Percentiles rank a stretch among this genome's conserved stretches.
phyloP scores from a whole-genome alignment of 2,888 invertebrate species.

The Muschampia plurimacula region DNA sequence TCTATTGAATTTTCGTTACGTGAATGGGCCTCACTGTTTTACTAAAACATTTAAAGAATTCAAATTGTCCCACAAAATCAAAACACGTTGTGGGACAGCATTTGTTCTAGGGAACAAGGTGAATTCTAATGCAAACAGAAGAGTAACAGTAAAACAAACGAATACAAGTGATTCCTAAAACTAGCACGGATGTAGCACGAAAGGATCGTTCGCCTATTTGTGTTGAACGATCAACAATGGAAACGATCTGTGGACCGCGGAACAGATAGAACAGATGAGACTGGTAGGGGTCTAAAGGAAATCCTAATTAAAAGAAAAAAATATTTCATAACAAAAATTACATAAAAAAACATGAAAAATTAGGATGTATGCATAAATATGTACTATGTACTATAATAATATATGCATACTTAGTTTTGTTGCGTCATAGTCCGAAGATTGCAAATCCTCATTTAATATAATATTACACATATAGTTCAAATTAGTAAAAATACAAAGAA shows the following conservation, averaged over 20 bases:
- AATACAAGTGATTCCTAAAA: constrained; percentile 54
- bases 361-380: too few relatives aligned
- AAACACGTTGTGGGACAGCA: constrained; percentile 33
- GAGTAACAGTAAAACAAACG: constrained; percentile 51
- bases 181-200: constrained; percentile 50
- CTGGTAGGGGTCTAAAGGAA: background rate
- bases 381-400: too few relatives aligned
- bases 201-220: constrained; percentile 55
- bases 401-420: too few relatives aligned
- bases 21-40: background rate
- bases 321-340: too few relatives aligned
- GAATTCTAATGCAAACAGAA: constrained; percentile 40
- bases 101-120: constrained; percentile 42
- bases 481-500: too few relatives aligned
- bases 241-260: background rate
- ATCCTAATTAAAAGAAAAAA: too few relatives aligned
- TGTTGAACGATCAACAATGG: constrained; percentile 48
- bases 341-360: too few relatives aligned
- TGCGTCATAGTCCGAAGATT: too few relatives aligned
- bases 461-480: too few relatives aligned
- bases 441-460: too few relatives aligned
- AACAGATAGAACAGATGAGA: background rate
- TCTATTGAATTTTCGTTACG: background rate
- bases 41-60: constrained; percentile 4
- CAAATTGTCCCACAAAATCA: constrained; percentile 14